phyloP scores from a whole-genome alignment of 2,888 invertebrate species.

The Aproaerema taeniolella region DNA sequence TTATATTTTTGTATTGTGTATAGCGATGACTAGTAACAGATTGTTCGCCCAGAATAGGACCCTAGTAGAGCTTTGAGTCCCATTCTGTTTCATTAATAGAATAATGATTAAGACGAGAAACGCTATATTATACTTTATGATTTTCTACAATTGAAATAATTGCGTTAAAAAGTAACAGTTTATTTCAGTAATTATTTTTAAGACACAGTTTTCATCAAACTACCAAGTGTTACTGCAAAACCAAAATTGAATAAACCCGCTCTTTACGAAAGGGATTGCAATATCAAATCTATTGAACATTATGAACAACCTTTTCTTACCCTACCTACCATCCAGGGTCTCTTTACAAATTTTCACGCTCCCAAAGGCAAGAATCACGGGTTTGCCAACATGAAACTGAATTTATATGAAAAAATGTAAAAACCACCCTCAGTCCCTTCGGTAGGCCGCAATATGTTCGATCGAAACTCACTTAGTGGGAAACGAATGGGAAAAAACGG shows the following conservation, averaged over 20 bases:
- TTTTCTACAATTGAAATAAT: no score
- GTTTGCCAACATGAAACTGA: slow-evolving; percentile 29
- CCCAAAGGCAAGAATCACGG: slow-evolving; percentile 8
- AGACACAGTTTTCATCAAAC: no score
- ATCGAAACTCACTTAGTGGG: slow-evolving; percentile 64
- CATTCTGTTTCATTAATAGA: no score
- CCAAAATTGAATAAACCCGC: slow-evolving; percentile 1
- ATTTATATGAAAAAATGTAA: slow-evolving; percentile 57
- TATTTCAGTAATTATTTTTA: no score
- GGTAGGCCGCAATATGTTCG: slow-evolving; percentile 61
- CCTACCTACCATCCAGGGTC: neutral
- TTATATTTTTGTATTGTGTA: no score
- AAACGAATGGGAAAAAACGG: neutral
- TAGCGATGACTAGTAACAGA: no score
- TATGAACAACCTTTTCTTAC: neutral
- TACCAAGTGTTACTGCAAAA: no score
- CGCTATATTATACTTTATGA: no score
- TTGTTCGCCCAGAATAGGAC: no score
- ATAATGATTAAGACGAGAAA: no score
- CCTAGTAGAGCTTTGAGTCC: no score
- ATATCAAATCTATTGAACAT: slow-evolving; percentile 1
- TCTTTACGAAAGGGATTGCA: neutral
- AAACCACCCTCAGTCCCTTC: slow-evolving; percentile 48
- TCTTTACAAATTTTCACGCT: slow-evolving; percentile 19
- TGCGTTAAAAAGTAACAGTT: no score